These are phyloP conservation scores for Pithys albifrons DNA, from an alignment of 2,113 vertebrate genomes.

Conservation along the genomic window DNA sequence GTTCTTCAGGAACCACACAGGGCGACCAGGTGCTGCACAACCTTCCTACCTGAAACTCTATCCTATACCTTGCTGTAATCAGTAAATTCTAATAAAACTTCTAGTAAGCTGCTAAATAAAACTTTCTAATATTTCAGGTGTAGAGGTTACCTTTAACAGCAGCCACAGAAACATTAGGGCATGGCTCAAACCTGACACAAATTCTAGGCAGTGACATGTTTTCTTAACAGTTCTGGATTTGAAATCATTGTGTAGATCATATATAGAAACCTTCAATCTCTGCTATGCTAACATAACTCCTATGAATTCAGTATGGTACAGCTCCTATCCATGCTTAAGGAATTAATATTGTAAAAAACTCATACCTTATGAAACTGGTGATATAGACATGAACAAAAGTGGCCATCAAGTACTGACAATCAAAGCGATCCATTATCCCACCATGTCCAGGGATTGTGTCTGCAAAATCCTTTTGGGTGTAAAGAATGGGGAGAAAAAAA, in stretches of 20 bases:
- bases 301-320: not conserved
- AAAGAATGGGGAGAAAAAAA: not conserved
- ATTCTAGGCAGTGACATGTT: not conserved
- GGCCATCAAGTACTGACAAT: constrained; percentile 98
- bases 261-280: not conserved
- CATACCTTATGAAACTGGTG: constrained; percentile 94
- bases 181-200: not conserved
- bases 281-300: rapidly evolving
- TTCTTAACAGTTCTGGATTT: not conserved
- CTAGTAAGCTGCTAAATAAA: not conserved
- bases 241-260: not conserved
- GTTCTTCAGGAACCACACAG: not conserved
- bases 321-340: not conserved
- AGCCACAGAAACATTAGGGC: not conserved
- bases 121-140: not conserved
- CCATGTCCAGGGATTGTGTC: constrained; percentile 97
- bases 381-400: constrained; percentile 99
- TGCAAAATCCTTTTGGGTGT: constrained; percentile 87
- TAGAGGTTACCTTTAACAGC: not conserved
- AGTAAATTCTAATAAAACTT: not conserved
- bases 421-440: constrained; percentile 97
- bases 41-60: not conserved
- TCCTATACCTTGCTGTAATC: not conserved
- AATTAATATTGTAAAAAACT: not conserved
- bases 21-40: not conserved